A percentile compares a stretch with the other conserved stretches of the same genome.
phyloP scores from a whole-genome alignment of 37 sponge, comb jelly and placozoan species.

The Theonella swinhoei region DNA sequence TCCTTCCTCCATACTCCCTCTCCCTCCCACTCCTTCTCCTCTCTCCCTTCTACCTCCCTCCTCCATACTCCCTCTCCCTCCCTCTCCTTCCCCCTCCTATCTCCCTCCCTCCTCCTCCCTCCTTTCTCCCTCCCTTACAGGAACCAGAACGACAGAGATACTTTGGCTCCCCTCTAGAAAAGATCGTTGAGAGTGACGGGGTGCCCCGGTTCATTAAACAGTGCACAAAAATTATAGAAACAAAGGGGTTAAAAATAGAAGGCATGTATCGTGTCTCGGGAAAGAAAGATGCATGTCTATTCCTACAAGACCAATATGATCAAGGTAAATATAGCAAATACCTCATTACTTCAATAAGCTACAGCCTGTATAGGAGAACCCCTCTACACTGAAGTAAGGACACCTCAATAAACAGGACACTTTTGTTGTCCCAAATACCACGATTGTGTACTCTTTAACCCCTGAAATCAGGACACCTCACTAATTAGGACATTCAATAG shows the following conservation, averaged over 20 bases:
- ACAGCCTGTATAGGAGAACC: too few relatives aligned
- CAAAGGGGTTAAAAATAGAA: conserved; percentile 37
- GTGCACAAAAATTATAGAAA: conserved; percentile 36
- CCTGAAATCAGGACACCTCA: too few relatives aligned
- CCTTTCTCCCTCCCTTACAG: too few relatives aligned
- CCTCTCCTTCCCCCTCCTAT: too few relatives aligned
- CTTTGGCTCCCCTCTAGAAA: conserved; percentile 58
- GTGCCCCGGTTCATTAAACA: conserved; percentile 57
- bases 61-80: background rate
- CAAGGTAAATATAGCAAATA: conserved; percentile 66
- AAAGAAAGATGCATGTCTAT: conserved; percentile 61
- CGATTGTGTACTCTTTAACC: too few relatives aligned
- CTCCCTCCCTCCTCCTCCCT: background rate
- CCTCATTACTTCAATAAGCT: too few relatives aligned
- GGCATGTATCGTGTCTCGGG: conserved; percentile 83
- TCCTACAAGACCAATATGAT: conserved; percentile 72
- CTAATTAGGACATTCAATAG: too few relatives aligned
- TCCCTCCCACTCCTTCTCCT: too few relatives aligned
- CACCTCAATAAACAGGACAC: too few relatives aligned
- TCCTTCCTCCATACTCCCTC: too few relatives aligned
- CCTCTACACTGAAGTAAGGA: too few relatives aligned
- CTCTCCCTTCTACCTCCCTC: background rate
- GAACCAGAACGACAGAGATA: conserved; percentile 30
- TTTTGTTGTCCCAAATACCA: too few relatives aligned
- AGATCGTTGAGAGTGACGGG: conserved; percentile 39